Evolutionary conservation across 2,888 invertebrate genomes (phyloP).

Genomic region (Muscina levida): DNA sequence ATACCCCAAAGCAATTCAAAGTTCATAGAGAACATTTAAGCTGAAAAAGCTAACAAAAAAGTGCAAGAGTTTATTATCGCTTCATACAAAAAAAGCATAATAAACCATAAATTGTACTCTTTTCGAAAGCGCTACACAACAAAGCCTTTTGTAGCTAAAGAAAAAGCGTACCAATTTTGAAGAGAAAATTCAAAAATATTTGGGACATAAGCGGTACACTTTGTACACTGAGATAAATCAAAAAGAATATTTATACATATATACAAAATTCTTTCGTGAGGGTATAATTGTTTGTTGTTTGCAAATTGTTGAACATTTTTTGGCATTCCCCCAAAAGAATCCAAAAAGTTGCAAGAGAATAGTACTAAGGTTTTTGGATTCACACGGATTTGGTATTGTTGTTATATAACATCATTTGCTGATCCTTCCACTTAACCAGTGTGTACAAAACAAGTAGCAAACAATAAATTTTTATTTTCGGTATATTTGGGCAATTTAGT

Average conservation of each 20-base stretch:
- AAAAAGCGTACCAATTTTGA: constrained; percentile 55
- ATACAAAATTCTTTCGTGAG: constrained; percentile 67
- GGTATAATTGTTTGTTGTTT: constrained; percentile 78
- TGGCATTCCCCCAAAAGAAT: constrained; percentile 50
- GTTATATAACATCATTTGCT: constrained; percentile 57
- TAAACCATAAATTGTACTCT: constrained; percentile 73
- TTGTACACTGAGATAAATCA: constrained; percentile 64
- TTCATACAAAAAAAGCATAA: constrained; percentile 75
- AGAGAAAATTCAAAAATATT: constrained; percentile 38
- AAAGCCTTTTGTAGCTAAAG: too few relatives aligned
- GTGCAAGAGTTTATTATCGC: constrained; percentile 77
- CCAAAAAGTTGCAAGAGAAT: constrained; percentile 73
- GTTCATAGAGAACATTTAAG: neutral
- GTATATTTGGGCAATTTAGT: constrained; percentile 64
- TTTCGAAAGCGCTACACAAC: constrained; percentile 48
- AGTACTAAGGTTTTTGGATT: constrained; percentile 77
- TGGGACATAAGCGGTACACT: constrained; percentile 52
- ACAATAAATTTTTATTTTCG: constrained; percentile 78
- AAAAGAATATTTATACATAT: too few relatives aligned
- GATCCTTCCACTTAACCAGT: constrained; percentile 72
- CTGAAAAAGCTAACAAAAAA: constrained; percentile 46
- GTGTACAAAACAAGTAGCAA: constrained; percentile 79
- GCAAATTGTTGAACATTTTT: constrained; percentile 76
- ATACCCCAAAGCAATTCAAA: neutral
- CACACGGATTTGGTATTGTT: constrained; percentile 48